Evolutionary conservation across 2,888 invertebrate species (phyloP).

Genomic region (Fissipunctia ypsillon): DNA sequence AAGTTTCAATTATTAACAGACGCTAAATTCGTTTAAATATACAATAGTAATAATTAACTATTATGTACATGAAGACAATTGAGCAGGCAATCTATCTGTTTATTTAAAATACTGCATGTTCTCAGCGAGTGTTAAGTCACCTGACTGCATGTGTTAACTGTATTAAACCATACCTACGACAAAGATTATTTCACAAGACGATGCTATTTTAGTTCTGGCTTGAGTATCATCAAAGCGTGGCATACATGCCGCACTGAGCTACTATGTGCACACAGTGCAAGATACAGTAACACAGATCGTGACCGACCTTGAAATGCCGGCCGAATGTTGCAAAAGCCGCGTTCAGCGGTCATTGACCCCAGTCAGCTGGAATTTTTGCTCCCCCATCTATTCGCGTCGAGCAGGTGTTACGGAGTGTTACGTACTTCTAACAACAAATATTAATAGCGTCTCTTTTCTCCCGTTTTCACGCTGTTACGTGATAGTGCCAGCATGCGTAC

Average conservation of each 20-base stretch:
- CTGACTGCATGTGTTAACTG: constrained; percentile 70
- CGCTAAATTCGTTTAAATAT: not conserved
- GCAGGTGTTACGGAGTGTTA: constrained; percentile 29
- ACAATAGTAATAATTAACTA: not conserved
- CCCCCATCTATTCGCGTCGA: constrained; percentile 43
- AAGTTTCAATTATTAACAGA: constrained; percentile 1
- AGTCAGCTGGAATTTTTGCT: constrained; percentile 63
- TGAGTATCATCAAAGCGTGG: constrained; percentile 72
- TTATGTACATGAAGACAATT: not conserved
- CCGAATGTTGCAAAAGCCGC: constrained; percentile 51
- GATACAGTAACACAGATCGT: constrained; percentile 56
- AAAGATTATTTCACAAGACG: constrained; percentile 79
- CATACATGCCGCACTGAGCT: constrained; percentile 66
- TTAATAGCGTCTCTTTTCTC: constrained; percentile 10
- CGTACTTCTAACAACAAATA: constrained; percentile 4
- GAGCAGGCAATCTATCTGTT: constrained; percentile 5
- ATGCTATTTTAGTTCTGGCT: constrained; percentile 87
- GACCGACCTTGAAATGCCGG: constrained; percentile 64
- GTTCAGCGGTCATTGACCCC: constrained; percentile 61
- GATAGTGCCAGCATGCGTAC: constrained; percentile 51
- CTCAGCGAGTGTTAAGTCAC: constrained; percentile 65
- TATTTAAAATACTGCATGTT: constrained; percentile 55
- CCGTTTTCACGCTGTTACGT: constrained; percentile 59
- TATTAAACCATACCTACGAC: constrained; percentile 68
- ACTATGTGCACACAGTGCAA: constrained; percentile 67